Base-by-base conservation (phyloP, 2,888 invertebrate genomes). In the Tridacna crocea region DNA sequence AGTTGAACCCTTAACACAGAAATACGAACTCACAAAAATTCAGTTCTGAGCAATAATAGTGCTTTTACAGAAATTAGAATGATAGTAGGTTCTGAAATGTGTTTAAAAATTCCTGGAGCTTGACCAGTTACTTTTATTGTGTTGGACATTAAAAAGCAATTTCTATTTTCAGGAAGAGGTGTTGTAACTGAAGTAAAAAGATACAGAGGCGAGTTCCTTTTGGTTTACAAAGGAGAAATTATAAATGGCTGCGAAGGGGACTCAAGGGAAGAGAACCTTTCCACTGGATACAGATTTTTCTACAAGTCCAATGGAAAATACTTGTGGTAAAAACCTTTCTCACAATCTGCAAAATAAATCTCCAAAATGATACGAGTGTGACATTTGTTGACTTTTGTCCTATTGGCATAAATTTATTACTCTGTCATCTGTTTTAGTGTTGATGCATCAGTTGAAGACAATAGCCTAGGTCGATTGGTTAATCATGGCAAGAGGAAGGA, bases 181-280 rank as follows among this genome's bases (percentile, higher is more conserved):
- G 46, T 68, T 68, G 68, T 68, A 36, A 68, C 68, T 27, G n/a
- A 17, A 58, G 36, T 68, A 36, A 26, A 26, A 36, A 26, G 68
- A 36, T n/a, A 36, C 13, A 68, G 36, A 36, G 26, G 68, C n/a
- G 68, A 68, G n/a, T 68, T 68, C n/a, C 68, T 68, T 36, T 36
- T 68, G n/a, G 68, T 68, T 68, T 27, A 68, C 68, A 68, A 68
- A 17, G 68, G 68, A 11, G 68, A 68, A 68, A 68, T 68, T 36
- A 68, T 68, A 36, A 36, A 68, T 36, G 36, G 27, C n/a, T 13
- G 46, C n/a, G 68, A 68, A 68, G 68, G 68, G 68, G 46, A 68
- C 36, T n/a, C 27, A 4, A 68, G 68, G 46, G 26, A 68, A 36
- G 19, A 68, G 46, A 36, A 36, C n/a, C 27, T 36, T 36, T 36